Base-by-base conservation (phyloP, 2,113 vertebrate species). In the Puntigrus tetrazona region DNA sequence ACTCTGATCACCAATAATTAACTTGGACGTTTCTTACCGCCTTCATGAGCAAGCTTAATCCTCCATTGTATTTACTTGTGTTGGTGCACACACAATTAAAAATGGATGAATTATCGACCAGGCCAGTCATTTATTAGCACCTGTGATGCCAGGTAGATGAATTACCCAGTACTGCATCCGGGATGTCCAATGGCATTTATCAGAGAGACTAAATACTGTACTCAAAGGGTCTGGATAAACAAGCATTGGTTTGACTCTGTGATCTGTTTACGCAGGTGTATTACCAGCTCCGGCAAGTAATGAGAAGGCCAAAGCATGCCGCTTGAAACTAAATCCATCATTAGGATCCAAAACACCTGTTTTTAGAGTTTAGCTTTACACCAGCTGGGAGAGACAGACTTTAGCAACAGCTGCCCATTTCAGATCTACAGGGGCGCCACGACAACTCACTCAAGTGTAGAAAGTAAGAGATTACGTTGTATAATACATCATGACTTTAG, bases 1-100 rank as follows among this genome's bases (percentile, higher is more conserved):
- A 88, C 81, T 91, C 87, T 90, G 89, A 89, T 89, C 88, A 90
- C 88, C 87, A 89, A 89, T 91, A 93, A 95, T 94, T 92, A 92
- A 87, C 85, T 92, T 89, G 88, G 86, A 84, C 29, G 85, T 85
- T 93, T 93, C 91, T 90, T 91, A 89, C 91, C 89, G 90, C 92
- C 78, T 92, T 88, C 67, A 86, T 90, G 91, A 92, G 85, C 91
- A 92, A 50, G 70, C 85, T 85, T 91, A 92, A 92, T 92, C 88
- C 83, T 90, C 87, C 86, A 84, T 84, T 89, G 88, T 86, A 83
- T 89, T 89, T 82, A 87, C 85, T 84, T 73, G 81, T 87, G 87
- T 90, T 90, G 90, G 88, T 69, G 10, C 57, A 67, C n/a, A 31
- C 59, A n/a, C 45, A 27, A 13, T 78, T 57, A 22, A 55, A 45